Conservation (phyloP, 2,888 invertebrate genomes). For the Orthosia cruda region DNA sequence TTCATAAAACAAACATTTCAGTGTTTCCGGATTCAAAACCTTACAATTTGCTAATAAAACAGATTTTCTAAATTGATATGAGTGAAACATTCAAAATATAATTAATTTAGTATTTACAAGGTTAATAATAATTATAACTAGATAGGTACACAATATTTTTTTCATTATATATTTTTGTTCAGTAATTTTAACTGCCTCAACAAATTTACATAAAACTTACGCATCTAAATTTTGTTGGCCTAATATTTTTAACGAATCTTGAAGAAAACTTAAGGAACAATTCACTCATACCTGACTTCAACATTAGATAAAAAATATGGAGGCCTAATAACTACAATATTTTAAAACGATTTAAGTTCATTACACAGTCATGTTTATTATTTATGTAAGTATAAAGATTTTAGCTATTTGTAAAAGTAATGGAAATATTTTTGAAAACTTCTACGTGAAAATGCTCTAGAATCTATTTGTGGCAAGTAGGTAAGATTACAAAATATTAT, state of each 20-base stretch:
- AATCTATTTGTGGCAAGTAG: slow-evolving; percentile 59
- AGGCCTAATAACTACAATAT: slow-evolving; percentile 65
- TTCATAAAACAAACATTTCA: slow-evolving; percentile 88
- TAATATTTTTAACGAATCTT: slow-evolving; percentile 71
- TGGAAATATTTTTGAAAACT: slow-evolving; percentile 31
- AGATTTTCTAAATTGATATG: slow-evolving; percentile 90
- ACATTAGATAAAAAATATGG: slow-evolving; percentile 64
- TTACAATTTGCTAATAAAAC: slow-evolving; percentile 89
- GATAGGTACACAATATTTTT: slow-evolving; percentile 80
- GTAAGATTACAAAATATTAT: slow-evolving; percentile 41
- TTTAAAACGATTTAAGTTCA: slow-evolving; percentile 64
- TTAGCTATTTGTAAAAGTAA: slow-evolving; percentile 54
- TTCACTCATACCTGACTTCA: slow-evolving; percentile 72
- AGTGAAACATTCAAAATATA: slow-evolving; percentile 90
- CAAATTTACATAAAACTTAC: slow-evolving; percentile 80
- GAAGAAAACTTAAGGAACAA: slow-evolving; percentile 65
- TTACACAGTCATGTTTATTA: slow-evolving; percentile 65
- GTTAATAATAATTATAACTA: slow-evolving; percentile 83
- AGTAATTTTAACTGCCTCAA: slow-evolving; percentile 76
- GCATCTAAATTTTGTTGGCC: slow-evolving; percentile 81
- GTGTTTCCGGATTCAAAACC: slow-evolving; percentile 86
- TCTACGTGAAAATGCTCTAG: slow-evolving; percentile 59
- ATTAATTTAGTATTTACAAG: slow-evolving; percentile 87
- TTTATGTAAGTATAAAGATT: slow-evolving; percentile 50
- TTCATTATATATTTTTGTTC: slow-evolving; percentile 75